A percentile compares a stretch with the other conserved stretches of the same genome.
Conservation (phyloP, 2,797 vertebrate genomes). For the Oreortyx pictus region DNA sequence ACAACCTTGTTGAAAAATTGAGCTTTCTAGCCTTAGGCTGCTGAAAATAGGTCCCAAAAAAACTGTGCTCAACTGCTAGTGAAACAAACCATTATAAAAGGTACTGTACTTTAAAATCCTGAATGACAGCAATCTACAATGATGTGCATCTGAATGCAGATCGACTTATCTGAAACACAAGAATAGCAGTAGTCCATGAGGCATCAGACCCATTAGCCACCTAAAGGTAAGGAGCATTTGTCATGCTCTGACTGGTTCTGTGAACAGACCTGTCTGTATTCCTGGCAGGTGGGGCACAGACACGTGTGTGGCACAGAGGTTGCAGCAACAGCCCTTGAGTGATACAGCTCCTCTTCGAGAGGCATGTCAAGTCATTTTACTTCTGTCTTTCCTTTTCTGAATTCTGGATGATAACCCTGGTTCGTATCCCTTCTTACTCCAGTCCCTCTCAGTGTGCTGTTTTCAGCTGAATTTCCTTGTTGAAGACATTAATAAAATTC, state of each 20-base stretch:
- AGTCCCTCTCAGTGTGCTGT: neutral
- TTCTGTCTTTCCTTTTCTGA: neutral
- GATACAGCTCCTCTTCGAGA: neutral
- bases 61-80: neutral
- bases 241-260: neutral
- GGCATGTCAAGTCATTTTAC: conserved; percentile 6
- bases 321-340: neutral
- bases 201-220: neutral
- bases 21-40: conserved; percentile 58
- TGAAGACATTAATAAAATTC: conserved; percentile 24
- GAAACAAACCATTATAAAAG: conserved; percentile 15
- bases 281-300: neutral
- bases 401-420: conserved; percentile 12
- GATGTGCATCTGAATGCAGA: conserved; percentile 5
- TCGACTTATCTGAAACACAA: neutral
- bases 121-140: conserved; percentile 62
- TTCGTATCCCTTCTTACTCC: neutral
- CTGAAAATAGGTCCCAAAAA: conserved; percentile 44
- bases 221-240: rapidly evolving
- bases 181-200: neutral
- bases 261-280: neutral
- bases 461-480: neutral
- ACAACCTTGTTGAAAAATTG: conserved; percentile 47
- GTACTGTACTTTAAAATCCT: conserved; percentile 28
- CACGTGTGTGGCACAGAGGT: rapidly evolving